Evolutionary conservation across 2,113 vertebrate species (phyloP).

Genomic region (Pycnonotus jocosus): DNA sequence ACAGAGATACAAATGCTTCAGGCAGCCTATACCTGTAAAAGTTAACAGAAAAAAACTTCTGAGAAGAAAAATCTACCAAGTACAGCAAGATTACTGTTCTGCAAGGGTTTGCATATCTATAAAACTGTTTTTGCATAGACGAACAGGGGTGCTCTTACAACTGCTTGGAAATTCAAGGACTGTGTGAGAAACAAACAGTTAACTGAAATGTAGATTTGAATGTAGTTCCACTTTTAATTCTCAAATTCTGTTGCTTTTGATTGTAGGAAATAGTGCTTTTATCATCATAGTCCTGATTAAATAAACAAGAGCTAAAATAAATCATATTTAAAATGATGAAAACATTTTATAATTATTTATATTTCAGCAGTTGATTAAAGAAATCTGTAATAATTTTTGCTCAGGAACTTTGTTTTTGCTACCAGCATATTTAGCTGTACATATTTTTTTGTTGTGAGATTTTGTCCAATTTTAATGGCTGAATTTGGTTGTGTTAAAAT

Average conservation of each 20-base stretch:
- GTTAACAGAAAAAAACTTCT: not conserved
- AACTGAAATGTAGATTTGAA: not conserved
- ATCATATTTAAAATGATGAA: not conserved
- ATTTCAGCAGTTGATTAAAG: not conserved
- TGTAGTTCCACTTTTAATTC: not conserved
- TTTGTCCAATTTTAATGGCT: not conserved
- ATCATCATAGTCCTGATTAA: not conserved
- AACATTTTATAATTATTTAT: not conserved
- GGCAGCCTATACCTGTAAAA: not conserved
- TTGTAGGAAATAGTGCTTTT: not conserved
- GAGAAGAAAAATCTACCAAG: not conserved
- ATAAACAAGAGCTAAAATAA: not conserved
- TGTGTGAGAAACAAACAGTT: not conserved
- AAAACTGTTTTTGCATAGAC: not conserved
- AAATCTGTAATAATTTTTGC: not conserved
- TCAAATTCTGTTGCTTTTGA: not conserved
- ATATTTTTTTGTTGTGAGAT: not conserved
- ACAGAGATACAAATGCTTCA: not conserved
- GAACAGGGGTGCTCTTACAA: not conserved
- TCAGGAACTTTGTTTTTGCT: not conserved
- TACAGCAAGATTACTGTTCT: not conserved
- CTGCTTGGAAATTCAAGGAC: not conserved
- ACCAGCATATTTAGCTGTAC: not conserved
- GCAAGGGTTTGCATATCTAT: not conserved
- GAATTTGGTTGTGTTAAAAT: not conserved